Conservation (phyloP, 2,113 vertebrate genomes). For the Epinephelus moara region DNA sequence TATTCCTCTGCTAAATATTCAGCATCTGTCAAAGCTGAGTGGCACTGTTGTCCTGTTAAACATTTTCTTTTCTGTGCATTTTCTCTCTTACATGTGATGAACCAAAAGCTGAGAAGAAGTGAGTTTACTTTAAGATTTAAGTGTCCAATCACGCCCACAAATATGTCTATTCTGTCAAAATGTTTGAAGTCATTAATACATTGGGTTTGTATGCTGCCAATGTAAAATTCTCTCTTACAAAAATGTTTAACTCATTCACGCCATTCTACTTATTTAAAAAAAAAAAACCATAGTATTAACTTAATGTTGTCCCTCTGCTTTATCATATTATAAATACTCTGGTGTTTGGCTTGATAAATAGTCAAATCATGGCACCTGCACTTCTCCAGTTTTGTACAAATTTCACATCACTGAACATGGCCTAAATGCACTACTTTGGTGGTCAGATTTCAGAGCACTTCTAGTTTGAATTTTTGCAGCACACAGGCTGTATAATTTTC, state of each 20-base stretch:
- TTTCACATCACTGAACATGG: constrained; percentile 1
- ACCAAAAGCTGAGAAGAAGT: not conserved
- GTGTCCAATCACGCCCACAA: not conserved
- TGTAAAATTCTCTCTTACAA: not conserved
- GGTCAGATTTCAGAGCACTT: constrained; percentile 29
- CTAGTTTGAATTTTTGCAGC: constrained; percentile 1
- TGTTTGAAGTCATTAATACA: too few relatives aligned
- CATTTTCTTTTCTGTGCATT: not conserved
- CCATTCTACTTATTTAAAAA: not conserved
- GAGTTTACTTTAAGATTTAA: not conserved
- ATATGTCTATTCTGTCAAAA: not conserved
- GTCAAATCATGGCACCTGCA: constrained; percentile 39
- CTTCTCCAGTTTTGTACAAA: not conserved
- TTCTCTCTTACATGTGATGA: not conserved
- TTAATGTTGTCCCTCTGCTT: not conserved
- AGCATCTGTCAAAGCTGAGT: not conserved
- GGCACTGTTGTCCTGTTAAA: not conserved
- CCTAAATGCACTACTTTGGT: constrained; percentile 1
- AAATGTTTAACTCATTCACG: not conserved
- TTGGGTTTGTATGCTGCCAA: not conserved
- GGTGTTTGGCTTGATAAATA: not conserved
- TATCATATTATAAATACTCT: constrained; percentile 8
- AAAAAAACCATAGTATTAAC: not conserved
- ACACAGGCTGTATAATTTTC: constrained; percentile 29
- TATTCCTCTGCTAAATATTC: not conserved